These are phyloP conservation scores for Spilarctia lutea DNA, from an alignment of 2,888 invertebrate genomes.

Conservation along the genomic window DNA sequence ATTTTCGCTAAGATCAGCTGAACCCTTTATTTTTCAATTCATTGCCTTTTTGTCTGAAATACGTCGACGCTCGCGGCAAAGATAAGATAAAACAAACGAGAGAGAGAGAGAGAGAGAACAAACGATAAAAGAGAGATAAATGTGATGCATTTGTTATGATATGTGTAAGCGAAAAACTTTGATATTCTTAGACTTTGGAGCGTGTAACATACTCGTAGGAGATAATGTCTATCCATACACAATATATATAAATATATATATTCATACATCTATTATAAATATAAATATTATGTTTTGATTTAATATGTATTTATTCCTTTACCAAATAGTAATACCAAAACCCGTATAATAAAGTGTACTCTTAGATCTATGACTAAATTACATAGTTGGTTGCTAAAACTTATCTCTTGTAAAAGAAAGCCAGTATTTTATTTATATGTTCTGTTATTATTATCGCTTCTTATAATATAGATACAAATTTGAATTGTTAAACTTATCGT, in stretches of 20 bases:
- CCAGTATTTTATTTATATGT: too few species aligned
- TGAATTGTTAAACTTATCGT: too few species aligned
- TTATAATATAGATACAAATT: neutral
- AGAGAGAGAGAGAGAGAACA: too few species aligned
- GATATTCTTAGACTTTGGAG: slow-evolving; percentile 1
- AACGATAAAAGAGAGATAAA: too few species aligned
- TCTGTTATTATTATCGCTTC: neutral
- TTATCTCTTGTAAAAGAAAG: neutral
- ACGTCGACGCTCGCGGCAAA: slow-evolving; percentile 20
- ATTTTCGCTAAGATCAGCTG: slow-evolving; percentile 22
- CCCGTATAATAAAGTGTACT: too few species aligned
- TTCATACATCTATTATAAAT: too few species aligned
- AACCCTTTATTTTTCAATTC: slow-evolving; percentile 27
- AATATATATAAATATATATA: too few species aligned
- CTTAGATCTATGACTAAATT: too few species aligned
- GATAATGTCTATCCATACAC: neutral
- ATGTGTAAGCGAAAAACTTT: slow-evolving; percentile 7
- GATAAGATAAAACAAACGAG: slow-evolving; percentile 46
- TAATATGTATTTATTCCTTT: neutral
- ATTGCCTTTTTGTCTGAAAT: slow-evolving; percentile 9
- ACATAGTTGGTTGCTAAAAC: neutral
- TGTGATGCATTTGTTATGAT: slow-evolving; percentile 36
- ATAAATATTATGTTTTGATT: neutral
- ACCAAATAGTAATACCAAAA: neutral
- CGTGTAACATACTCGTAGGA: neutral